Base-by-base conservation (phyloP, 2,113 vertebrate genomes). In the Catharus fuscescens region DNA sequence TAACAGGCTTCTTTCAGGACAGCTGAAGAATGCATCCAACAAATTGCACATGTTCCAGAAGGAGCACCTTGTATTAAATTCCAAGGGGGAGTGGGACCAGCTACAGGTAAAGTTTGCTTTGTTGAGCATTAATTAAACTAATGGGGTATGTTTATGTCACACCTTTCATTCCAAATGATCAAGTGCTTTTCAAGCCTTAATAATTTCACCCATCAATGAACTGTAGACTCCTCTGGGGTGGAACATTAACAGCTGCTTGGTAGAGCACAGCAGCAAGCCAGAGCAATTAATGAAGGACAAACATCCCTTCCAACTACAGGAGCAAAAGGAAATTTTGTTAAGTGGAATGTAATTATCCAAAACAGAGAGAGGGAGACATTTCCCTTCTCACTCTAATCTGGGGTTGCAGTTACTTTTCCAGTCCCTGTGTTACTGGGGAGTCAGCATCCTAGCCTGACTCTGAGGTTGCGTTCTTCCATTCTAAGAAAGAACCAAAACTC, bases 201-300 rank as follows among this genome's bases (percentile, higher is more conserved):
- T 95, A 89, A 93, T 94, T 96, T 96, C 91, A 92, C 90, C 91
- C 94, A 94, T 86, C 88, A 28, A 76, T 92, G 94, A 94, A 77
- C 88, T 96, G 72, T 91, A 95, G 94, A 86, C 92, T 94, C 92
- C 92, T 97, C 80, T 95, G 90, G 95, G 92, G 95, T 77, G 88
- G 91, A 97, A 93, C 95, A 95, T 93, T 93, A 97, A 73, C 86
- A 96, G 86, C 59, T 96, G 94, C 91, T 96, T 5, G 7, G 72
- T 83, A 79, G 86, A 95, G 92, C 95, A 90, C 80, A 90, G 90
- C 86, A 70, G 79, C 82, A 90, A 93, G 95, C 80, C 88, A 90
- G 74, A 93, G 74, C 86, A 77, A 93, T 95, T 92, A 95, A 93
- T 83, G 86, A 84, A 93, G 90, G 86, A 93, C 91, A 95, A 95